Conservation (phyloP, 2,888 invertebrate genomes). For the Neria commutata region DNA sequence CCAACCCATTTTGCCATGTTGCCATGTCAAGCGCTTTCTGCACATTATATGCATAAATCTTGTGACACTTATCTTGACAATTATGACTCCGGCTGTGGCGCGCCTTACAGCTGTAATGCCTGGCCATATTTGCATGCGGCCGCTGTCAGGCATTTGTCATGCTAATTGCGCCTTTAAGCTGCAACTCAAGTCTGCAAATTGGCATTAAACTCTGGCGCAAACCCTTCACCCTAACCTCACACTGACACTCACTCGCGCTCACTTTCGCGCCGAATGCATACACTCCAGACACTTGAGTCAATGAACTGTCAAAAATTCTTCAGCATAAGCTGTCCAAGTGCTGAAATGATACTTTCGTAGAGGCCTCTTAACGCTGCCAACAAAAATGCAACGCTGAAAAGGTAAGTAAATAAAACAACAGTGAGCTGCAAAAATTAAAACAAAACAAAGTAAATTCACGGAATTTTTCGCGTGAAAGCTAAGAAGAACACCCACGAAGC, state of each 20-base stretch:
- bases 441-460: background rate
- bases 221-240: too few relatives aligned
- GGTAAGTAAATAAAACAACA: background rate
- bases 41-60: background rate
- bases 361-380: background rate
- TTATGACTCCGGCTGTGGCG: background rate
- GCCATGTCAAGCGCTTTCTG: background rate
- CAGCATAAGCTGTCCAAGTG: background rate
- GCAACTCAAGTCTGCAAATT: constrained; percentile 22
- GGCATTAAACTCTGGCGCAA: background rate
- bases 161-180: constrained; percentile 5
- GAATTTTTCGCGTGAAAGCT: constrained; percentile 5
- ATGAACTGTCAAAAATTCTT: constrained; percentile 1
- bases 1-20: too few relatives aligned
- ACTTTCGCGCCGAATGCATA: too few relatives aligned
- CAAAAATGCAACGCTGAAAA: background rate
- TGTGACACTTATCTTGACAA: constrained; percentile 14
- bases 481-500: constrained; percentile 46
- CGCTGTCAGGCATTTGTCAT: constrained; percentile 4
- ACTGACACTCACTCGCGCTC: background rate
- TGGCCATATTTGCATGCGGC: background rate
- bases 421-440: background rate
- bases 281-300: constrained; percentile 3
- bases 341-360: background rate
- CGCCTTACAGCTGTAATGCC: background rate